Evolutionary conservation across 2,888 invertebrate genomes (phyloP).

Genomic region (Listrodromus nycthemerus): DNA sequence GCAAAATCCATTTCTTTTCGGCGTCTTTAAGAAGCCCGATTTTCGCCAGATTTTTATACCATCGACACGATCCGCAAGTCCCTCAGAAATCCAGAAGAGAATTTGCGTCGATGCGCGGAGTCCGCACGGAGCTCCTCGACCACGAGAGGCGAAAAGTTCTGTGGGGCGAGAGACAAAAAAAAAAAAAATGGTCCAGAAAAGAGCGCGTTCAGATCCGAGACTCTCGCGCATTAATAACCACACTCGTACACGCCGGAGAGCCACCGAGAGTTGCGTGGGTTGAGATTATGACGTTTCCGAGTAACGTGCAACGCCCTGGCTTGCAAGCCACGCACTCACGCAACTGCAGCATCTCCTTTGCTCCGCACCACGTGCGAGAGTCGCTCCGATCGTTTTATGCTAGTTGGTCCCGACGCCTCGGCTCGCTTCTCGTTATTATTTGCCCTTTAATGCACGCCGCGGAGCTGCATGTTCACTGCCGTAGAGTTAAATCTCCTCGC

Average conservation of each 20-base stretch:
- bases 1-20: too few species aligned
- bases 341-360: slow-evolving; percentile 8
- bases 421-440: slow-evolving; percentile 43
- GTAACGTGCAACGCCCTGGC: slow-evolving; percentile 72
- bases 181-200: slow-evolving; percentile 11
- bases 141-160: neutral
- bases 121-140: neutral
- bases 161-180: slow-evolving; percentile 2
- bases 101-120: neutral
- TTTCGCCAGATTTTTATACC: too few species aligned
- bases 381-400: slow-evolving; percentile 59
- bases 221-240: slow-evolving; percentile 60
- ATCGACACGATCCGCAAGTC: too few species aligned
- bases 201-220: slow-evolving; percentile 18
- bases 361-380: slow-evolving; percentile 66
- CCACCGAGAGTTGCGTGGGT: slow-evolving; percentile 62
- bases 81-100: neutral
- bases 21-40: too few species aligned
- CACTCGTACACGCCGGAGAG: slow-evolving; percentile 34
- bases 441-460: neutral
- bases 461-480: slow-evolving; percentile 7
- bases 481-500: neutral
- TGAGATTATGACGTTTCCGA: slow-evolving; percentile 80
- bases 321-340: slow-evolving; percentile 16
- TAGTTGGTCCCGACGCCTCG: slow-evolving; percentile 55